Percentiles rank a stretch among this genome's conserved stretches.
Conservation (phyloP, 2,888 invertebrate genomes). For the Unio pictorum region DNA sequence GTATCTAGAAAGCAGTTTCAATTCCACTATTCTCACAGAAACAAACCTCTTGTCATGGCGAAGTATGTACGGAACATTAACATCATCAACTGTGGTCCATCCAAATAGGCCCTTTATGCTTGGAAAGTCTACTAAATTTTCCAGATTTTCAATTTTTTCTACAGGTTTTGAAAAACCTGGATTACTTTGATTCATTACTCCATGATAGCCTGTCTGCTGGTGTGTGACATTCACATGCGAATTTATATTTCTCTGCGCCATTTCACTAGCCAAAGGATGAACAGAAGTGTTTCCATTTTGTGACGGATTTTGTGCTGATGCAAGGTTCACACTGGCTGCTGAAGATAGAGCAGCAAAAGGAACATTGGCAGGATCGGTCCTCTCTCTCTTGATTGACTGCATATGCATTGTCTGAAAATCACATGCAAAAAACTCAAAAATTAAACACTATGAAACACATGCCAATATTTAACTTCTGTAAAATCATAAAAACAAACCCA, state of each 20-base stretch:
- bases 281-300: too few species aligned
- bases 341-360: not conserved
- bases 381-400: constrained; percentile 35
- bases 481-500: too few species aligned
- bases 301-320: too few species aligned
- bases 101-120: constrained; percentile 81
- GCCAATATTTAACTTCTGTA: too few species aligned
- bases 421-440: constrained; percentile 3
- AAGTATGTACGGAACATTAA: constrained; percentile 85
- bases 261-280: too few species aligned
- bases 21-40: constrained; percentile 94
- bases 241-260: too few species aligned
- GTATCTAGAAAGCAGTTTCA: constrained; percentile 78
- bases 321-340: too few species aligned
- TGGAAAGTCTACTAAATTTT: constrained; percentile 67
- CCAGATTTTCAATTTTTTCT: constrained; percentile 17
- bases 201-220: too few species aligned
- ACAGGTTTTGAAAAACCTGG: not conserved
- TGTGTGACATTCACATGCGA: too few species aligned
- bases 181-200: too few species aligned
- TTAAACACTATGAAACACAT: too few species aligned
- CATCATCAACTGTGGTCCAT: constrained; percentile 87
- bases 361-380: constrained; percentile 27
- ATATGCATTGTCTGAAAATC: constrained; percentile 37
- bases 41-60: constrained; percentile 88